These are phyloP conservation scores for Podarcis lilfordi DNA, from an alignment of 2,797 vertebrate genomes.

Conservation along the genomic window DNA sequence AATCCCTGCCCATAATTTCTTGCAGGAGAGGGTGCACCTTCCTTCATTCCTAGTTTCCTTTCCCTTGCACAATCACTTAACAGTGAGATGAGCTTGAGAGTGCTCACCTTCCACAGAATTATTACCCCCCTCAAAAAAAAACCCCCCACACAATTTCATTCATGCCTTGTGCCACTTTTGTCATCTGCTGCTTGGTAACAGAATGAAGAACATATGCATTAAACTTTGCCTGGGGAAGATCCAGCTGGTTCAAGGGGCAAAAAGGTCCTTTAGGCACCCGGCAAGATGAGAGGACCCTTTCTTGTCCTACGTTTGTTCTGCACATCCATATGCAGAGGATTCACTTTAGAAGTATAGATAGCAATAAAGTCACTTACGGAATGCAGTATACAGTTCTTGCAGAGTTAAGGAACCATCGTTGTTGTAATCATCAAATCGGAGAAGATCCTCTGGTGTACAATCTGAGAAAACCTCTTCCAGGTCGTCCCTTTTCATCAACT, in stretches of 20 bases:
- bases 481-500: conserved; percentile 74
- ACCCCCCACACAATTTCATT: neutral
- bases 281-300: neutral
- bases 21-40: no score
- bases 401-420: conserved; percentile 87
- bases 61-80: neutral
- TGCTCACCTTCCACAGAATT: no score
- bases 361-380: conserved; percentile 85
- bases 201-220: neutral
- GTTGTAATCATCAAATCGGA: conserved; percentile 94
- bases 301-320: neutral
- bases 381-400: conserved; percentile 92
- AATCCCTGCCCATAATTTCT: neutral
- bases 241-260: neutral
- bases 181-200: neutral
- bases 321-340: neutral
- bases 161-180: neutral
- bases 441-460: conserved; percentile 90
- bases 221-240: neutral
- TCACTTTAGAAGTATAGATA: neutral
- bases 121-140: neutral
- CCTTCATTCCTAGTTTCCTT: neutral
- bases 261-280: neutral
- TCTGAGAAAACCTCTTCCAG: conserved; percentile 82
- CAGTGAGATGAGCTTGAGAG: no score